phyloP scores from a whole-genome alignment of 1,140 invertebrate species.

The Drosophila tropicalis region DNA sequence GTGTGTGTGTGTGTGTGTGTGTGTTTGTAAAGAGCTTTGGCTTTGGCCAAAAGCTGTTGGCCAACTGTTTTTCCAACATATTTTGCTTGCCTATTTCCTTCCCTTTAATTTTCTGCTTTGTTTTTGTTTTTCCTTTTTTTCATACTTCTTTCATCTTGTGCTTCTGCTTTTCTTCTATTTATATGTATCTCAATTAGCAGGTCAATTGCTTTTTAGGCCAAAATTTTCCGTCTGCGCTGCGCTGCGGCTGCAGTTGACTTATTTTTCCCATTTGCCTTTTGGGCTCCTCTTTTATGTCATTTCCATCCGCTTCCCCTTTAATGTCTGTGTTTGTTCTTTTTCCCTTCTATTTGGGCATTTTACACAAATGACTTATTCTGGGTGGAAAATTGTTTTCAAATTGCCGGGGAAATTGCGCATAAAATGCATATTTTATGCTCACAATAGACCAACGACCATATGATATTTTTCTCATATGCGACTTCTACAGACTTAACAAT shows the following conservation, averaged over 20 bases:
- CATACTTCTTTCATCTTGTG: slow-evolving; percentile 32
- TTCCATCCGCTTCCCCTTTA: slow-evolving; percentile 49
- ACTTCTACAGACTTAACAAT: neutral
- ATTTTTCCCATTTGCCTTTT: neutral
- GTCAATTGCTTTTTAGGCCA: slow-evolving; percentile 82
- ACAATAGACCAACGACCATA: slow-evolving; percentile 9
- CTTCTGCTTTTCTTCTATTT: slow-evolving; percentile 36
- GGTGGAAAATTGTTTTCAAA: slow-evolving; percentile 57
- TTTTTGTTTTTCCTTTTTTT: slow-evolving; percentile 22
- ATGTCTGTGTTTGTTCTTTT: slow-evolving; percentile 5
- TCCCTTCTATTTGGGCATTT: no score
- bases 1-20: neutral
- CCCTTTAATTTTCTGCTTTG: slow-evolving; percentile 6
- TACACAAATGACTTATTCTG: slow-evolving; percentile 44
- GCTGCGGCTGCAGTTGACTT: slow-evolving; percentile 64
- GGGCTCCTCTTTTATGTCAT: slow-evolving; percentile 25
- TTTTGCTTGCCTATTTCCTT: slow-evolving; percentile 50
- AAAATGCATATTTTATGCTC: slow-evolving; percentile 48
- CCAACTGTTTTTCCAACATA: slow-evolving; percentile 27
- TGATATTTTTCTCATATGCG: slow-evolving; percentile 8
- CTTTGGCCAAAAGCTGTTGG: slow-evolving; percentile 19
- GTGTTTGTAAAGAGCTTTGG: slow-evolving; percentile 4
- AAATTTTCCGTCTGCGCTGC: slow-evolving; percentile 54
- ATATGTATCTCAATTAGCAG: slow-evolving; percentile 72
- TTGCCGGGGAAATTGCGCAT: slow-evolving; percentile 52